Base-by-base conservation (phyloP, 1,140 invertebrate species). In the Trichonephila clavata region DNA sequence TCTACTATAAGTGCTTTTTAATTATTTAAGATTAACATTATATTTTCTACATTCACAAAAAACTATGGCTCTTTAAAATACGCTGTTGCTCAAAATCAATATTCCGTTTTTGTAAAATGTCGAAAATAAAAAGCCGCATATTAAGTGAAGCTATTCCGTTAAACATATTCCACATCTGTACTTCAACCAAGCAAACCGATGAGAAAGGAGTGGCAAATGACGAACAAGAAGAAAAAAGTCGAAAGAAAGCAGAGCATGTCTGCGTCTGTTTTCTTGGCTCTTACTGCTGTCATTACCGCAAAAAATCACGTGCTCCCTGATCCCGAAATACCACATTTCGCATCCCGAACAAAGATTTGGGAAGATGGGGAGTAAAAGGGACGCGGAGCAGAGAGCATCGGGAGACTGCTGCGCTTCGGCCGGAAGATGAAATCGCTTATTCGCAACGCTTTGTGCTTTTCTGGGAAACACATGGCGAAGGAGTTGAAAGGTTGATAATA, bases 261-360 rank as follows among this genome's bases (percentile, higher is more conserved):
- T 77, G 27, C 71, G 71, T 77, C 71, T 77, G 71, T 27, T 32
- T 50, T 80, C 21, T 90, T 88, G 86, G 86, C 88, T 90, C 89
- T 91, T 39, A 39, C 77, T 63, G 20, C 71, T 91, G 89, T 91
- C 89, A 91, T 91, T 91, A 91, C 89, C 89, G n/a, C 71, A 32
- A 83, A 32, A 90, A 91, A 91, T 91, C 89, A 91, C 89, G 89
- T 91, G 89, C 20, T 68, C 71, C 88, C 16, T 27, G 89, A 77
- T 61, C 89, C 89, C 89, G 77, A 91, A 90, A 91, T 80, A 80
- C 68, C 89, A n/a, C 59, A n/a, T 43, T 24, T 24, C 20, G 63
- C 71, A 39, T 77, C 59, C 68, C 68, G 71, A 59, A 83, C 89
- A 80, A 81, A 83, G 71, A 81, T 91, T 91, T 83, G 71, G 89